Conservation (phyloP, 1,140 invertebrate species). For the Danaus melanippus region DNA sequence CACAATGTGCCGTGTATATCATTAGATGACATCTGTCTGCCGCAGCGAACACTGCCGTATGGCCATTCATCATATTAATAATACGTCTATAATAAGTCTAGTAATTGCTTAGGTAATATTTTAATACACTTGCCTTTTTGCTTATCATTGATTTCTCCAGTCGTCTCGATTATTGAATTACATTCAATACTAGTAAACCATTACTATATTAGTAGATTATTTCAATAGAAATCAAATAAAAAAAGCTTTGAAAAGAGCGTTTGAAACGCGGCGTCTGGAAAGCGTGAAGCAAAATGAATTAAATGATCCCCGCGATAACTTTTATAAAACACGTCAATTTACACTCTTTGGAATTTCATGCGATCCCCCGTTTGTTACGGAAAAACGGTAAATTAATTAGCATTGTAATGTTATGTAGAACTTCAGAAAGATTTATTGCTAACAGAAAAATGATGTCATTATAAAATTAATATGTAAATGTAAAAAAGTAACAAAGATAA, state of each 20-base stretch:
- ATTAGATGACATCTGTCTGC: constrained; percentile 57
- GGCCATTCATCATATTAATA: constrained; percentile 40
- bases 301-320: constrained; percentile 54
- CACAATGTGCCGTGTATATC: constrained; percentile 66
- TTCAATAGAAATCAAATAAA: too few relatives aligned
- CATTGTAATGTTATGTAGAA: constrained; percentile 51
- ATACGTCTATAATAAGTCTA: neutral
- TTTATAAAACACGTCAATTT: constrained; percentile 57
- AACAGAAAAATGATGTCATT: neutral
- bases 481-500: constrained; percentile 10
- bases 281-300: constrained; percentile 29
- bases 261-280: constrained; percentile 1
- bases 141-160: too few relatives aligned
- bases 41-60: constrained; percentile 33
- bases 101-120: neutral
- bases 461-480: constrained; percentile 1
- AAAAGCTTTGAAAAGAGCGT: neutral
- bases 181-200: too few relatives aligned
- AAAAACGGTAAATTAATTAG: constrained; percentile 63
- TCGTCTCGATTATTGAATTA: too few relatives aligned
- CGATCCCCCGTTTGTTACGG: constrained; percentile 44
- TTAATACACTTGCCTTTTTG: too few relatives aligned
- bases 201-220: too few relatives aligned
- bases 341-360: constrained; percentile 62
- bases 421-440: constrained; percentile 40